A percentile compares a stretch with the other conserved stretches of the same genome.
Evolutionary conservation across 2,113 vertebrate genomes (phyloP).

Genomic region (Eudorcas thomsonii): DNA sequence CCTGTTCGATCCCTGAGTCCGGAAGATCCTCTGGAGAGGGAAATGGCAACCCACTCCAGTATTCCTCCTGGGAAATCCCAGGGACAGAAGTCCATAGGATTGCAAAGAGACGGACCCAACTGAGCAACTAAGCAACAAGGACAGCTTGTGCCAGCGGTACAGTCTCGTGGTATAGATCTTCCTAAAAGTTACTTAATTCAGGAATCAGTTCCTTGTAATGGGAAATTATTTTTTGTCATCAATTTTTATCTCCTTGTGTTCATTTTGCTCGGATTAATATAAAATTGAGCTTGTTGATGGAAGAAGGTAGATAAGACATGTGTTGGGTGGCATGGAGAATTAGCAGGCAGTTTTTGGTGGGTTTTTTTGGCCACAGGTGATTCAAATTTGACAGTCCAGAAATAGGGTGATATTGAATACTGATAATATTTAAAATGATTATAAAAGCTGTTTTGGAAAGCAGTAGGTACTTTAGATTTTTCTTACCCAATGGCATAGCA

Average conservation of each 20-base stretch:
- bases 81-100: background rate
- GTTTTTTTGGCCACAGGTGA: background rate
- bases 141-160: background rate
- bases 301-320: background rate
- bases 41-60: background rate
- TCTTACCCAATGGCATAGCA: background rate
- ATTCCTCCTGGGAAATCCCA: background rate
- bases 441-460: background rate
- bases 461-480: background rate
- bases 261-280: constrained; percentile 26
- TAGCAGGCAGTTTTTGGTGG: background rate
- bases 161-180: background rate
- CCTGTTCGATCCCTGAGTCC: background rate
- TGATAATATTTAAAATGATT: background rate
- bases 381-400: background rate
- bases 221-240: background rate
- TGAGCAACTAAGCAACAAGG: background rate
- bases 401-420: background rate
- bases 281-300: background rate
- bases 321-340: background rate
- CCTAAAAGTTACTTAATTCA: background rate
- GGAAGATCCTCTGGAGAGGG: background rate
- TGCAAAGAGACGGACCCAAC: background rate
- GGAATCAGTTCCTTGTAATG: background rate
- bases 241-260: background rate